phyloP scores from a whole-genome alignment of 1,140 invertebrate species.

The Paramacrobiotus metropolitanus region DNA sequence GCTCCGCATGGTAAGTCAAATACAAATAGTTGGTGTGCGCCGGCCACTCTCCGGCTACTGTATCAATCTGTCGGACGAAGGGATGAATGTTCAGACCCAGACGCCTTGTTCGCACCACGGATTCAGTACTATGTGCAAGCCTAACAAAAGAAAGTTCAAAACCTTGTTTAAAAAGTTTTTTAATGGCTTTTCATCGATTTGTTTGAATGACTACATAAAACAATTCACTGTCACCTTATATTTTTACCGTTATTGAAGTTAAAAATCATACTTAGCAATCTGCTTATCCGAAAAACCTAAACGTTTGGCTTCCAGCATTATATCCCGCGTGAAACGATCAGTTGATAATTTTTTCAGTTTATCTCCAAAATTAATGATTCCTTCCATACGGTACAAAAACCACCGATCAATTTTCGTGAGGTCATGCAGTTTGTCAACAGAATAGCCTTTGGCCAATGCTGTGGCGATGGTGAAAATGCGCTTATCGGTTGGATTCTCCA shows the following conservation, averaged over 20 bases:
- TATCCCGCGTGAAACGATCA: constrained; percentile 5
- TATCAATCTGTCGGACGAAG: constrained; percentile 93
- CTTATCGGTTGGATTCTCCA: constrained; percentile 81
- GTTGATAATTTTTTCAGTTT: neutral
- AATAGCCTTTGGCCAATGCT: constrained; percentile 50
- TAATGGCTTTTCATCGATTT: no score
- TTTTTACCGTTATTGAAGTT: no score
- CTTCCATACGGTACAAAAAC: constrained; percentile 85
- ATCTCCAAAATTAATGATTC: constrained; percentile 49
- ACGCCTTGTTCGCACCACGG: constrained; percentile 45
- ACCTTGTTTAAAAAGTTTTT: no score
- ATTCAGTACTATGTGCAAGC: constrained; percentile 66
- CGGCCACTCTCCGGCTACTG: constrained; percentile 96
- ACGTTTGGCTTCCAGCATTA: constrained; percentile 57
- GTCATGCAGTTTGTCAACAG: constrained; percentile 56
- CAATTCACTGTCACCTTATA: no score
- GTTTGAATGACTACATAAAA: no score
- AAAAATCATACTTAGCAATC: constrained; percentile 57
- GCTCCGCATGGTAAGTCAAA: constrained; percentile 70
- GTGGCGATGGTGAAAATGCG: constrained; percentile 87
- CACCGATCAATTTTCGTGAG: constrained; percentile 89
- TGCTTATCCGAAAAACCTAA: constrained; percentile 94
- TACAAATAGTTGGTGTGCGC: constrained; percentile 94
- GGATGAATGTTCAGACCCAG: constrained; percentile 47
- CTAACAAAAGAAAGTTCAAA: no score